Base-by-base conservation (phyloP, 2,888 invertebrate species). In the Ptilodon capucinus region DNA sequence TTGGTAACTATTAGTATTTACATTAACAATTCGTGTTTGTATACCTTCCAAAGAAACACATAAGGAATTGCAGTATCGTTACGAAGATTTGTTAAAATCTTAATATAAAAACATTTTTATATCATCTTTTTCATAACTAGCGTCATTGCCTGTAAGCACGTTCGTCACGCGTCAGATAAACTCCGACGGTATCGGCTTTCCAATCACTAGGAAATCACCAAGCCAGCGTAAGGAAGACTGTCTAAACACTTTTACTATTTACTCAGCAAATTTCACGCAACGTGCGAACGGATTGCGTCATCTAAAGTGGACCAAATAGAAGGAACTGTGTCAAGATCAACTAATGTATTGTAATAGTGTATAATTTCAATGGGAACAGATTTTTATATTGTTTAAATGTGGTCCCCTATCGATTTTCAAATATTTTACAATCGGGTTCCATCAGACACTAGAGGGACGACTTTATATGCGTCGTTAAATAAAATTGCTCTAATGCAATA, bases 361-460 rank as follows among this genome's bases (percentile, higher is more conserved):
- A 48, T 48, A 51, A 56, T 51, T 30, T 8, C 6, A 45, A 39
- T 50, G 44, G 42, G 4, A 40, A 60, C 61, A 45, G 60, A 59
- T 55, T 66, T 59, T 70, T 54, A 63, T 68, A 73, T 70, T 64
- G 60, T 47, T 56, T 46, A 48, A 38, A 73, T 80, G 76, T 67
- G 70, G 67, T 52, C 64, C 71, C 57, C 67, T 64, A 84, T 80
- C 63, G 78, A 51, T 64, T 19, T 38, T 56, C 80, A 81, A 84
- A 83, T 64, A 78, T 48, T 35, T 16, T 2, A 14, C 35, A 8
- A 1, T 35, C 14, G n/a, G n/a, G 0, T 30, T 11, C n/a, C n/a
- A n/a, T n/a, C n/a, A 23, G 23, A 1, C 8, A 8, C 5, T 30
- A 4, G 11, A n/a, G n/a, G 30, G 13, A n/a, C 2, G 2, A 30